Conservation (phyloP, 2,888 invertebrate genomes). For the Phoenoteleia sp. region DNA sequence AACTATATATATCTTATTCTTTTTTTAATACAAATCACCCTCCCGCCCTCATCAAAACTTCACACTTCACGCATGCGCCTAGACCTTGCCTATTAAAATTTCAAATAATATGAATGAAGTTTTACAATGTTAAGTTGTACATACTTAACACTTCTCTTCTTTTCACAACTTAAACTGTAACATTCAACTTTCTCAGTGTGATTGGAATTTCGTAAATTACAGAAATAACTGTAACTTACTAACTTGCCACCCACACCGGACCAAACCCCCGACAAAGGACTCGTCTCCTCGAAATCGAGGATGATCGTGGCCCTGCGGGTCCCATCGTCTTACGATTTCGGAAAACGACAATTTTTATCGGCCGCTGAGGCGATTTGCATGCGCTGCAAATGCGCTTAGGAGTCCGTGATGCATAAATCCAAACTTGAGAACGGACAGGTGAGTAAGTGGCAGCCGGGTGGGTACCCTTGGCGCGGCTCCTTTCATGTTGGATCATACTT, state of each 20-base stretch:
- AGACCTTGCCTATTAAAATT: no score
- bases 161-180: no score
- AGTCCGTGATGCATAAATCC: constrained; percentile 81
- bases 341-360: constrained; percentile 42
- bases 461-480: constrained; percentile 77
- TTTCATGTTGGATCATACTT: constrained; percentile 85
- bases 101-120: no score
- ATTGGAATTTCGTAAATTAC: no score
- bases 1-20: no score
- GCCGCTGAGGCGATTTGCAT: constrained; percentile 76
- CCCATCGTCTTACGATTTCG: constrained; percentile 43
- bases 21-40: no score
- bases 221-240: no score
- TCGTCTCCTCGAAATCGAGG: constrained; percentile 6
- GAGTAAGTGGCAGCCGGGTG: constrained; percentile 70
- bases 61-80: no score
- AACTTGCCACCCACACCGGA: neutral
- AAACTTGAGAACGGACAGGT: constrained; percentile 81
- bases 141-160: no score
- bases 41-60: no score
- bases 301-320: constrained; percentile 13
- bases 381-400: constrained; percentile 78
- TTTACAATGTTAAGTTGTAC: no score
- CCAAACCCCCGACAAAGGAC: constrained; percentile 19
- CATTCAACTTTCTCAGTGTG: no score